Base-by-base conservation (phyloP, 1,140 invertebrate species). In the Chrysomallon squamiferum region DNA sequence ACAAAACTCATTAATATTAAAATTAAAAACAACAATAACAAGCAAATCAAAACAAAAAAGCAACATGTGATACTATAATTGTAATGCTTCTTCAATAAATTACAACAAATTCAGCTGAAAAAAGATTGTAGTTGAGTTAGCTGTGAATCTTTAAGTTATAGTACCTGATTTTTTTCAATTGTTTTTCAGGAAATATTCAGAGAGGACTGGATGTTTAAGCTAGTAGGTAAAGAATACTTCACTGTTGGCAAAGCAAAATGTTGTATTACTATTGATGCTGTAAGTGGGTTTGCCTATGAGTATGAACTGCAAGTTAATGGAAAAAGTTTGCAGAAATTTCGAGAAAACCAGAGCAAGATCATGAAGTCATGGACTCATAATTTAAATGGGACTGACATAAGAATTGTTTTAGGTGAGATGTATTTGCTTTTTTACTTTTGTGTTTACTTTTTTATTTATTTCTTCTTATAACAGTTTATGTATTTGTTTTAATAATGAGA, bases 151-250 rank as follows among this genome's bases (percentile, higher is more conserved):
- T n/a, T n/a, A n/a, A n/a, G n/a, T n/a, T n/a, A n/a, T n/a, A n/a
- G n/a, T n/a, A n/a, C n/a, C n/a, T n/a, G n/a, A n/a, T n/a, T n/a
- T n/a, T n/a, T n/a, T n/a, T n/a, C n/a, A n/a, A n/a, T n/a, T n/a
- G n/a, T n/a, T n/a, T n/a, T n/a, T n/a, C n/a, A 94, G 92, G 93
- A 94, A 84, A 88, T 93, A 7, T 68, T 92, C 6, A 86, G 90
- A 27, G 88, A 89, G 65, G 93, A 95, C 57, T 95, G 92, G 92
- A 93, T 95, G 92, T 95, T 95, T 79, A 93, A 92, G 80, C 78
- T 95, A 49, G 93, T 95, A 1, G 93, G 93, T 5, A 79, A 82
- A 56, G 91, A 92, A 81, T 77, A 81, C n/a, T 92, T 92, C 79
- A 80, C 82, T 43, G 81, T 91, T 32, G 88, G 89, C 2, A 83